Conservation (phyloP, 53 echinoderm and acorn worm genomes). For the Pentamera pediparva region DNA sequence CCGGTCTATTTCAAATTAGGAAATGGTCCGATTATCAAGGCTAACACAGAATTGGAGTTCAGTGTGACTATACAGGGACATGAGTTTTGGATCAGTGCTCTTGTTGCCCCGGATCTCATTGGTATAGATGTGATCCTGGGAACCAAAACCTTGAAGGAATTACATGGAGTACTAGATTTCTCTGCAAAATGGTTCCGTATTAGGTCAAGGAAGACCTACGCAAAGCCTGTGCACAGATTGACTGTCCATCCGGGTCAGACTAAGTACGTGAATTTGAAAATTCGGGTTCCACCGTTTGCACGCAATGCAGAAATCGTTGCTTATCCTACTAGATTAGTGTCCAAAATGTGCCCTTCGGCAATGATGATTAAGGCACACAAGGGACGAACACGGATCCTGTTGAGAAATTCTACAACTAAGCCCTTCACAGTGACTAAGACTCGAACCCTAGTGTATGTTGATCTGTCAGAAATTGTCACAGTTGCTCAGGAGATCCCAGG, state of each 20-base stretch:
- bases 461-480: not conserved
- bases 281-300: not conserved
- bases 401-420: not conserved
- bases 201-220: not conserved
- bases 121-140: not conserved
- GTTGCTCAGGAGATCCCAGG: not conserved
- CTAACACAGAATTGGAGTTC: not conserved
- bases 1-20: not conserved
- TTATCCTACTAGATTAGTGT: not conserved
- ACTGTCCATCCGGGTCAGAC: not conserved
- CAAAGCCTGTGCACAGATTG: not conserved
- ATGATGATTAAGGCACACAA: not conserved
- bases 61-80: not conserved
- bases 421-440: too few relatives aligned
- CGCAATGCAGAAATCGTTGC: not conserved
- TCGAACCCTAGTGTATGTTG: too few relatives aligned
- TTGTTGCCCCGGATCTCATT: not conserved
- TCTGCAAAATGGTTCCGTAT: not conserved
- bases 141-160: not conserved
- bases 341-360: not conserved
- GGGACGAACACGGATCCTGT: not conserved
- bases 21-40: not conserved
- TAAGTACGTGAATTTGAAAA: not conserved
- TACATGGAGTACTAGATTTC: constrained; percentile 2
- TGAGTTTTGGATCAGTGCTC: not conserved